Conservation (phyloP, 2,888 invertebrate species). For the Ypsolopha sequella region DNA sequence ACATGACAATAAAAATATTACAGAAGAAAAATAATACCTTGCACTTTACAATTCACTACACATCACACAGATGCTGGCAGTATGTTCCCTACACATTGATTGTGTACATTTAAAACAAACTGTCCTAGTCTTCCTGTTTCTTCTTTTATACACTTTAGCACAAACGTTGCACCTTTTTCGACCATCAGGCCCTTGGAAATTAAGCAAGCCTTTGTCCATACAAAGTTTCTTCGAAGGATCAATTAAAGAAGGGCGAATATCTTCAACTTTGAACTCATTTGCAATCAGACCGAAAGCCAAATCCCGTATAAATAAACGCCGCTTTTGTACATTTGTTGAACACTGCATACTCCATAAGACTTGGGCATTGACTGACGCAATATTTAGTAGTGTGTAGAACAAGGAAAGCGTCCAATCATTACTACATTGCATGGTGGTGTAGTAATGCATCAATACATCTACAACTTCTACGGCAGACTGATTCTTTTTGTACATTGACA, state of each 20-base stretch:
- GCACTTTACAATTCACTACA: slow-evolving; percentile 19
- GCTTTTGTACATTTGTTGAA: slow-evolving; percentile 21
- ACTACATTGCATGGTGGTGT: slow-evolving; percentile 54
- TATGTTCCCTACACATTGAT: slow-evolving; percentile 51
- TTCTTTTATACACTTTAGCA: slow-evolving; percentile 27
- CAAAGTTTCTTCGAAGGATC: neutral
- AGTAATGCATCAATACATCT: slow-evolving; percentile 56
- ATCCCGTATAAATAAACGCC: slow-evolving; percentile 44
- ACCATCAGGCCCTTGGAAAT: slow-evolving; percentile 1
- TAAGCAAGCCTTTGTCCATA: neutral
- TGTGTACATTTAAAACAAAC: slow-evolving; percentile 43
- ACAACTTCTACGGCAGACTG: slow-evolving; percentile 47
- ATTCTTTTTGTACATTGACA: slow-evolving; percentile 46
- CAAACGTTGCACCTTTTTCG: slow-evolving; percentile 43
- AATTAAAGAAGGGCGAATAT: slow-evolving; percentile 5
- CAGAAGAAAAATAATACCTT: no score
- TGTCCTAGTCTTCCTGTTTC: slow-evolving; percentile 44
- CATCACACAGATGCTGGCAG: slow-evolving; percentile 34
- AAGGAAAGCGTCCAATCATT: slow-evolving; percentile 54
- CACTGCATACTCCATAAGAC: slow-evolving; percentile 43
- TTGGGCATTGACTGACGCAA: slow-evolving; percentile 56
- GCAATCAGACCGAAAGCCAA: slow-evolving; percentile 41
- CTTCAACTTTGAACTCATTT: slow-evolving; percentile 3
- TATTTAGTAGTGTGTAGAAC: slow-evolving; percentile 52
- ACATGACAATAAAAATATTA: no score